phyloP scores from a whole-genome alignment of 2,113 vertebrate species.

The Pandion haliaetus region DNA sequence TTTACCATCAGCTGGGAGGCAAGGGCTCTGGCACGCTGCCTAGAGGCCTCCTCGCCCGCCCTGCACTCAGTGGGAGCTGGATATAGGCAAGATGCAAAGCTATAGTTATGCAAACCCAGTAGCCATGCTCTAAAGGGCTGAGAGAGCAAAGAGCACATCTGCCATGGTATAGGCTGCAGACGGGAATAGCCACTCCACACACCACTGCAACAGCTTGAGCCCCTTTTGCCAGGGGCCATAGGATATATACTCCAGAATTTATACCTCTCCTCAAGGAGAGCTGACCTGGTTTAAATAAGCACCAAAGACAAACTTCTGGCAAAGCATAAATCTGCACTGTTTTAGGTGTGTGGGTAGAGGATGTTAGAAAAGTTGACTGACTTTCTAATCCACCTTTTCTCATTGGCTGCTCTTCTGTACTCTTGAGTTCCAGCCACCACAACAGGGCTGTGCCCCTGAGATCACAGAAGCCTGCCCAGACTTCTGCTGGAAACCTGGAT shows the following conservation, averaged over 20 bases:
- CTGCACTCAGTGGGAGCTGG: neutral
- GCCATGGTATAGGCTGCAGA: neutral
- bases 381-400: neutral
- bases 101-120: neutral
- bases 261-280: neutral
- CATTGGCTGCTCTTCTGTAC: neutral
- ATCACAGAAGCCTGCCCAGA: neutral
- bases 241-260: neutral
- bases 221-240: neutral
- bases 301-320: neutral
- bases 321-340: neutral
- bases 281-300: neutral
- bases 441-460: neutral
- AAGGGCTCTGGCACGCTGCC: neutral
- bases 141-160: neutral
- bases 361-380: neutral
- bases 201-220: neutral
- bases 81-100: neutral
- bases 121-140: neutral
- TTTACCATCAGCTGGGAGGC: neutral
- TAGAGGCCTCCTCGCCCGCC: rapidly evolving
- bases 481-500: neutral
- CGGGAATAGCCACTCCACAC: neutral
- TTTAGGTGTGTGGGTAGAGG: neutral
- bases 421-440: neutral